Evolutionary conservation across 2,888 invertebrate species (phyloP).

Genomic region (Agrotis puta): DNA sequence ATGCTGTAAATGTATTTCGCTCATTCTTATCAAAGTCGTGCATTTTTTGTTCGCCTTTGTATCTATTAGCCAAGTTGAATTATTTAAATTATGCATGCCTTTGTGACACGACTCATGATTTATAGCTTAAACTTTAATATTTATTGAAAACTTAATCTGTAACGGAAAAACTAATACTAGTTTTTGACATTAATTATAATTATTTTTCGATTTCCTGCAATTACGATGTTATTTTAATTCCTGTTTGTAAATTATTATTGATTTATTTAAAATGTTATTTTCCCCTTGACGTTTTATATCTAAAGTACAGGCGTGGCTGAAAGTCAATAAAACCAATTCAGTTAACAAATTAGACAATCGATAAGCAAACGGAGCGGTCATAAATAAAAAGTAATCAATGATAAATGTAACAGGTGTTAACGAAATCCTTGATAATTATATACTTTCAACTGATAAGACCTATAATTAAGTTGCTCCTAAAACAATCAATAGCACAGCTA

Average conservation of each 20-base stretch:
- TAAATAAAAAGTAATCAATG: slow-evolving; percentile 15
- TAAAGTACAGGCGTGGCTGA: neutral
- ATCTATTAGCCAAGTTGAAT: slow-evolving; percentile 43
- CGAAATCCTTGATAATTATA: slow-evolving; percentile 14
- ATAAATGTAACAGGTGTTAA: slow-evolving; percentile 19
- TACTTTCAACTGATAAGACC: slow-evolving; percentile 29
- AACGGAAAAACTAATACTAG: slow-evolving; percentile 28
- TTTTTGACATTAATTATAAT: slow-evolving; percentile 31
- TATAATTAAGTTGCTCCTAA: slow-evolving; percentile 32
- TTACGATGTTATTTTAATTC: slow-evolving; percentile 28
- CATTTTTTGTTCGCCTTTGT: slow-evolving; percentile 46
- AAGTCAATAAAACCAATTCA: slow-evolving; percentile 23
- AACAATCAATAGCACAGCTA: slow-evolving; percentile 30
- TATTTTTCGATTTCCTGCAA: slow-evolving; percentile 44
- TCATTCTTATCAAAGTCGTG: slow-evolving; percentile 59
- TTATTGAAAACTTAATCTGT: slow-evolving; percentile 43
- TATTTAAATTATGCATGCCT: slow-evolving; percentile 51
- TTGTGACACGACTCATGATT: slow-evolving; percentile 57
- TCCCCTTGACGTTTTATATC: neutral
- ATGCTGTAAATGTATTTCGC: slow-evolving; percentile 48
- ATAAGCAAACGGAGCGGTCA: neutral
- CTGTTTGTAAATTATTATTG: slow-evolving; percentile 29
- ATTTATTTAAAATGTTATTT: slow-evolving; percentile 10
- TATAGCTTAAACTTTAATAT: slow-evolving; percentile 43
- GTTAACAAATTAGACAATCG: slow-evolving; percentile 21